Evolutionary conservation across 1,140 invertebrate species (phyloP).

Genomic region (Zaprionus davidi): DNA sequence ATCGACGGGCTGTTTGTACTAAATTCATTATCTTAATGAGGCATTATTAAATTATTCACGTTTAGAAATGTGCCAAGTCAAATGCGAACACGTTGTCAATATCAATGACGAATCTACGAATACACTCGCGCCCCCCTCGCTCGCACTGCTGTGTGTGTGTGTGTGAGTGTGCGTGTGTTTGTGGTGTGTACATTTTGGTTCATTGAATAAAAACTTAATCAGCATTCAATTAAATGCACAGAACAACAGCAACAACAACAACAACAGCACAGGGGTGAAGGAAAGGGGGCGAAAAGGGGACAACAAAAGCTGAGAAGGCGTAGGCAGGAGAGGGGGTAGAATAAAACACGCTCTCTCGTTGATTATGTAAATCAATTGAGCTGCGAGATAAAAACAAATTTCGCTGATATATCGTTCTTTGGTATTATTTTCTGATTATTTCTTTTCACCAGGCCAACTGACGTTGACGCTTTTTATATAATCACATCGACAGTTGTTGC

Average conservation of each 20-base stretch:
- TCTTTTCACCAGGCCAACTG: conserved; percentile 26
- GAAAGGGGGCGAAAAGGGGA: too few species aligned
- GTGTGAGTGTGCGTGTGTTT: conserved; percentile 8
- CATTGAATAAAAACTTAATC: conserved; percentile 80
- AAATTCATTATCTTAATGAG: conserved; percentile 80
- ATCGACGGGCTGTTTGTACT: conserved; percentile 60
- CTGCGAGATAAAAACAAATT: conserved; percentile 69
- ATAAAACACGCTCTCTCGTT: conserved; percentile 69
- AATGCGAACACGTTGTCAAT: conserved; percentile 63
- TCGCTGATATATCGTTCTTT: conserved; percentile 77
- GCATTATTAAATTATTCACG: conserved; percentile 80
- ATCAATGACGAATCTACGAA: conserved; percentile 73
- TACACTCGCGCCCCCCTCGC: neutral
- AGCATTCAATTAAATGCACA: conserved; percentile 80
- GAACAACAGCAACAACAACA: conserved; percentile 26
- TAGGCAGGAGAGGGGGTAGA: neutral
- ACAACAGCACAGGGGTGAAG: neutral
- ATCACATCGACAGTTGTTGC: conserved; percentile 29
- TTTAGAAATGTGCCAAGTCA: conserved; percentile 64
- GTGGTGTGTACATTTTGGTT: conserved; percentile 50
- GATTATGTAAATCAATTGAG: conserved; percentile 80
- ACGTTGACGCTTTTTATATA: conserved; percentile 43
- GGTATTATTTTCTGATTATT: conserved; percentile 60
- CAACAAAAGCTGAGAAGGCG: conserved; percentile 12
- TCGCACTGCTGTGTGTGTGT: conserved; percentile 7